Base-by-base conservation (phyloP, 2,797 vertebrate genomes). In the Telmatherina bonti region DNA sequence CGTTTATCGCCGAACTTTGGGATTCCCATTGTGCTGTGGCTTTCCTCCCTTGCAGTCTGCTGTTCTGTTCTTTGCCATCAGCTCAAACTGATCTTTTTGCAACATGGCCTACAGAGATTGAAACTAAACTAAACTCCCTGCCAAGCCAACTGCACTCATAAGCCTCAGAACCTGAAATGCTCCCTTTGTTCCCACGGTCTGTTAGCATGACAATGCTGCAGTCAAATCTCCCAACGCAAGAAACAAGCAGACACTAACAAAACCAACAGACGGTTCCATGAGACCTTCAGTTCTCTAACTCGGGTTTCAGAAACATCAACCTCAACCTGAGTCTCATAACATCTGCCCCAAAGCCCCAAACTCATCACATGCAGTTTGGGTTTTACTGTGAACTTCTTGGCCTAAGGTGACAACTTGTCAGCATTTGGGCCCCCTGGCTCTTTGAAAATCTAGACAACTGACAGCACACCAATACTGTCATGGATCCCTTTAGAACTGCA, bases 341-440 rank as follows among this genome's bases (percentile, higher is more conserved):
- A 76, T 78, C 63, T 51, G 56, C 77, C 67, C 89, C 2, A 78
- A 87, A 85, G 86, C 89, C 86, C 88, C 33, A 66, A 91, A 80
- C 72, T 84, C 81, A 86, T 92, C 84, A 79, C 72, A 79, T 29
- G 15, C 38, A 74, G 56, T 38, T 53, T 24, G 60, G 74, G 47
- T 66, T 80, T 76, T 67, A 80, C 65, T 70, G 62, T 68, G 62
- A 60, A 63, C 56, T 69, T 79, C 72, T 70, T 78, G 78, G 67
- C 63, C 62, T 62, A 58, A 76, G 74, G 70, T 85, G 76, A 84
- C 78, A 78, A 53, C 52, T 31, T 64, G 55, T 73, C 67, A 74
- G 26, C 24, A 5, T 12, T 66, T 74, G 29, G 64, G 61, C 60
- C 73, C 54, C 26, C n/a, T 16, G 64, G 72, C 78, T 74, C 70